Conservation (phyloP, 2,113 vertebrate genomes). For the Piprites chloris region DNA sequence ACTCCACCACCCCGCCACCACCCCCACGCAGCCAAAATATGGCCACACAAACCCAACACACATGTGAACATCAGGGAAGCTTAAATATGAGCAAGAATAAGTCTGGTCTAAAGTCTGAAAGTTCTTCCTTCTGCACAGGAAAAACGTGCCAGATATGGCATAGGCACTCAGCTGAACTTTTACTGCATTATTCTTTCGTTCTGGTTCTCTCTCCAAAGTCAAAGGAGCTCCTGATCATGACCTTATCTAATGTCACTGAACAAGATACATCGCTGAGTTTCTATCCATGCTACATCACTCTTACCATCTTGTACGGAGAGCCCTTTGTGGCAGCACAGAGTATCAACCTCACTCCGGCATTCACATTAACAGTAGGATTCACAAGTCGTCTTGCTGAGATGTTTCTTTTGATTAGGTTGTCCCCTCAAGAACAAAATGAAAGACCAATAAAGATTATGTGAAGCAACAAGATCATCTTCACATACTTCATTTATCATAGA, state of each 20-base stretch:
- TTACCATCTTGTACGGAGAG: accelerated
- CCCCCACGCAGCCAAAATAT: not conserved
- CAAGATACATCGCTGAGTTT: not conserved
- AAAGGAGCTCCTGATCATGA: not conserved
- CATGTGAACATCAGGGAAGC: not conserved
- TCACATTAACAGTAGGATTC: not conserved
- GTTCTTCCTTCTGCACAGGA: not conserved
- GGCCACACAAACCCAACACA: not conserved
- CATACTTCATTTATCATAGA: not conserved
- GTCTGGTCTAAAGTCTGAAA: not conserved
- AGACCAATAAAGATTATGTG: not conserved
- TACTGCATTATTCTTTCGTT: not conserved
- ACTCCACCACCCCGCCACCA: not conserved
- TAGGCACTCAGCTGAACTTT: not conserved
- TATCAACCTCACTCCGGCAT: not conserved
- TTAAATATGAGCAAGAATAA: not conserved
- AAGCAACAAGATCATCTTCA: not conserved
- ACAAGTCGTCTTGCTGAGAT: not conserved
- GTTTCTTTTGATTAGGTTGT: not conserved
- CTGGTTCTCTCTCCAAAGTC: not conserved
- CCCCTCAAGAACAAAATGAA: not conserved
- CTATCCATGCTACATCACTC: not conserved
- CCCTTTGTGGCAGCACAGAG: not conserved
- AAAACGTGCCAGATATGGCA: not conserved
- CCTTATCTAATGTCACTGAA: not conserved